phyloP scores from a whole-genome alignment of 2,888 invertebrate genomes.

The Melinopterus prodromus region DNA sequence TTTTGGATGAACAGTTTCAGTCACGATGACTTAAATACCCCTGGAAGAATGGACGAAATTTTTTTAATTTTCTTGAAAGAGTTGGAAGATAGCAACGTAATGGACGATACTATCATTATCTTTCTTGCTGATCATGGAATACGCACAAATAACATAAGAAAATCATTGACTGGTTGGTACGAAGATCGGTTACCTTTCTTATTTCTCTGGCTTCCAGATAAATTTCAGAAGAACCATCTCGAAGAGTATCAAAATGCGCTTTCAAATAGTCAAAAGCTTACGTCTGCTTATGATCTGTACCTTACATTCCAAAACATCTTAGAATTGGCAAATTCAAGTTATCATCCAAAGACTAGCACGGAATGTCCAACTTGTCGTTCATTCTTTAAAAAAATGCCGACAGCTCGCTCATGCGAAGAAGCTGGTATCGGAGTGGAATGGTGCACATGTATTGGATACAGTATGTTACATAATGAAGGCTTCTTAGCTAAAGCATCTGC shows the following conservation, averaged over 20 bases:
- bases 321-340: slow-evolving; percentile 60
- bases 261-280: slow-evolving; percentile 71
- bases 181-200: slow-evolving; percentile 82
- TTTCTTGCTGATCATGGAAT: slow-evolving; percentile 84
- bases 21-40: slow-evolving; percentile 74
- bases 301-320: slow-evolving; percentile 75
- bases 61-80: slow-evolving; percentile 68
- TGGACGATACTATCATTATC: slow-evolving; percentile 74
- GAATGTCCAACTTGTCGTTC: slow-evolving; percentile 73
- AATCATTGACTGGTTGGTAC: slow-evolving; percentile 76
- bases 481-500: slow-evolving; percentile 65
- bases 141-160: slow-evolving; percentile 75
- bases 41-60: slow-evolving; percentile 72
- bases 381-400: slow-evolving; percentile 66
- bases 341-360: slow-evolving; percentile 45
- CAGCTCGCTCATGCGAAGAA: slow-evolving; percentile 72
- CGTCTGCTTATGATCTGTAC: slow-evolving; percentile 81
- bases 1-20: slow-evolving; percentile 87
- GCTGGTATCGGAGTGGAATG: slow-evolving; percentile 74
- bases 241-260: slow-evolving; percentile 66
- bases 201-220: slow-evolving; percentile 72
- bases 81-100: slow-evolving; percentile 66
- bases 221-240: slow-evolving; percentile 66
- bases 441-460: slow-evolving; percentile 76
- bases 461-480: slow-evolving; percentile 61